Percentiles rank a stretch among this genome's conserved stretches.
These are phyloP conservation scores for Polylopha cassiicola DNA, from an alignment of 2,888 invertebrate species.

Conservation along the genomic window DNA sequence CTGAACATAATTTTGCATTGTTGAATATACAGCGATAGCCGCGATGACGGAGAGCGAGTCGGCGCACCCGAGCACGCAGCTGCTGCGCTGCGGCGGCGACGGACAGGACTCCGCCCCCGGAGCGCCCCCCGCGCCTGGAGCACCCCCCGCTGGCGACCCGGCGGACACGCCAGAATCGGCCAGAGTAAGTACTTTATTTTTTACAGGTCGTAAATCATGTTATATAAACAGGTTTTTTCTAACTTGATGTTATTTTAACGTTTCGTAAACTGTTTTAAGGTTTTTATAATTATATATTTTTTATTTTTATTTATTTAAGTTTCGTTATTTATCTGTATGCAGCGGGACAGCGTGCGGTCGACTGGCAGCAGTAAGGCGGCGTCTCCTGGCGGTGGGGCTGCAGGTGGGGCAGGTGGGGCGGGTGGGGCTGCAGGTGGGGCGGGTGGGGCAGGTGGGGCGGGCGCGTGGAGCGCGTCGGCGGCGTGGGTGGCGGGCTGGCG, in stretches of 20 bases:
- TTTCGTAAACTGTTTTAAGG: too few species aligned
- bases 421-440: slow-evolving; percentile 15
- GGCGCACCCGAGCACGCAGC: slow-evolving; percentile 83
- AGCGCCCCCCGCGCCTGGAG: too few species aligned
- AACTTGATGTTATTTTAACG: too few species aligned
- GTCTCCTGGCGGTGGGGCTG: slow-evolving; percentile 98
- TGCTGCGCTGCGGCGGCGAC: slow-evolving; percentile 45
- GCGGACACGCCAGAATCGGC: too few species aligned
- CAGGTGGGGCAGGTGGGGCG: slow-evolving; percentile 81
- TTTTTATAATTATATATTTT: too few species aligned
- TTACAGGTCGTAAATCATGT: too few species aligned
- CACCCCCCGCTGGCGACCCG: too few species aligned
- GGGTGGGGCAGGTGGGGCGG: neutral
- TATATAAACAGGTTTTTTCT: too few species aligned
- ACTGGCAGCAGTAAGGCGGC: slow-evolving; percentile 86
- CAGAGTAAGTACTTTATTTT: too few species aligned
- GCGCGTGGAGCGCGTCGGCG: slow-evolving; percentile 95
- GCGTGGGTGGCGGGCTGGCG: slow-evolving; percentile 99
- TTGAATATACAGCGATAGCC: slow-evolving; percentile 79
- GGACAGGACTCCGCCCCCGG: slow-evolving; percentile 38
- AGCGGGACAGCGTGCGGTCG: slow-evolving; percentile 82
- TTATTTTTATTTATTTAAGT: too few species aligned
- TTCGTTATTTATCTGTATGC: neutral
- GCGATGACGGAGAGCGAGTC: slow-evolving; percentile 97
- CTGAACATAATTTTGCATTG: neutral